A percentile compares a stretch with the other conserved stretches of the same genome.
These are phyloP conservation scores for Rhipidura dahli DNA, from an alignment of 2,113 vertebrate genomes.

Conservation along the genomic window DNA sequence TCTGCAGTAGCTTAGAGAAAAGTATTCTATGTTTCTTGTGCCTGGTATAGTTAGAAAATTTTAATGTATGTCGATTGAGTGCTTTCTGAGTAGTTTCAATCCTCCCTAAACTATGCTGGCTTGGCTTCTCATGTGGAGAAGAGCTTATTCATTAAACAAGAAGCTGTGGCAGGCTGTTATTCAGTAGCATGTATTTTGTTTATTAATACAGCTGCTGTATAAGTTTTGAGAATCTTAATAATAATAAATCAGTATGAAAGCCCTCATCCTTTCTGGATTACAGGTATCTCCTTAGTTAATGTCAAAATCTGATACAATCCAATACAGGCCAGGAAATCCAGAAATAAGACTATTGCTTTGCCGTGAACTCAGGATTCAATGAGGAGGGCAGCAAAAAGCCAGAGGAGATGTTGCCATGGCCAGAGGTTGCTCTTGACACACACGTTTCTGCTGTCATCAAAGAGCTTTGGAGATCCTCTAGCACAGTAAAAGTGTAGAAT, in stretches of 20 bases:
- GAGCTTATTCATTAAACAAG: neutral
- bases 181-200: neutral
- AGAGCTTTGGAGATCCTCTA: neutral
- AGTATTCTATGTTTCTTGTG: neutral
- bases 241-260: neutral
- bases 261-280: neutral
- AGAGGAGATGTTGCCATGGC: rapidly evolving
- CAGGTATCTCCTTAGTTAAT: neutral
- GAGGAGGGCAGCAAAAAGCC: neutral
- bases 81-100: neutral
- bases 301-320: neutral
- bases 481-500: neutral
- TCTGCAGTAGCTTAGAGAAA: neutral
- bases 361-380: neutral
- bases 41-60: neutral
- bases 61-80: neutral
- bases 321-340: neutral
- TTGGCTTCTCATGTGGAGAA: neutral
- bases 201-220: neutral
- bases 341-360: neutral
- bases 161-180: neutral
- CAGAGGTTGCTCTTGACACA: neutral
- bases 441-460: neutral
- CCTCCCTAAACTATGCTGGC: neutral
- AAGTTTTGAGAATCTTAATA: neutral